Evolutionary conservation across 2,888 invertebrate genomes (phyloP).

Genomic region (Drosophila suboccidentalis): DNA sequence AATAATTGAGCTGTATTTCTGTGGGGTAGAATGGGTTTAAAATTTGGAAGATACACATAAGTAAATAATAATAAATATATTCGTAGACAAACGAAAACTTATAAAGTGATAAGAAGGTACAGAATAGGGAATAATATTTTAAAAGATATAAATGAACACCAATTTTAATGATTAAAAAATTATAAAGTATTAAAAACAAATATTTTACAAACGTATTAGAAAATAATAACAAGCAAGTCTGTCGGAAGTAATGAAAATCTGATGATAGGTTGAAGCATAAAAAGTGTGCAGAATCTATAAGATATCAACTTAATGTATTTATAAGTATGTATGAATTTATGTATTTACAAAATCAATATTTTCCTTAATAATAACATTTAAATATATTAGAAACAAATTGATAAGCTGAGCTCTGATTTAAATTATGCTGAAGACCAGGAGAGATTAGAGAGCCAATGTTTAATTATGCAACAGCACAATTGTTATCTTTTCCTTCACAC

Average conservation of each 20-base stretch:
- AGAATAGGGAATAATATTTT: not conserved
- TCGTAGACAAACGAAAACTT: not conserved
- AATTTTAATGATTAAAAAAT: not conserved
- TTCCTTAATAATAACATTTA: not conserved
- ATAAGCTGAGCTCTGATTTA: not conserved
- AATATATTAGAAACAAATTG: not conserved
- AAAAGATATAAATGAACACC: not conserved
- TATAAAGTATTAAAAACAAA: not conserved
- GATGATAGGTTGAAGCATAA: not conserved
- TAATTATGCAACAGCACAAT: conserved; percentile 48
- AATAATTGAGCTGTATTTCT: not conserved
- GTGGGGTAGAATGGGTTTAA: not conserved
- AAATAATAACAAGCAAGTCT: not conserved
- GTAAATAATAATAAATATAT: not conserved
- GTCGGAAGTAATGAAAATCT: not conserved
- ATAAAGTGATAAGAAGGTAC: not conserved
- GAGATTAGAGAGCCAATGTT: conserved; percentile 4
- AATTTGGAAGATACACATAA: no score
- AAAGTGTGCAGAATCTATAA: not conserved
- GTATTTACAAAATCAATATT: not conserved
- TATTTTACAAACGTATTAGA: not conserved
- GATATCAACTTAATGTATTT: not conserved
- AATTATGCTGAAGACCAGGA: not conserved
- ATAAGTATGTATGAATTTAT: not conserved
- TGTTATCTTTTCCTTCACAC: conserved; percentile 21